Percentiles rank a stretch among this genome's conserved stretches.
These are phyloP conservation scores for Eueides isabella DNA, from an alignment of 1,140 invertebrate species.

Conservation along the genomic window DNA sequence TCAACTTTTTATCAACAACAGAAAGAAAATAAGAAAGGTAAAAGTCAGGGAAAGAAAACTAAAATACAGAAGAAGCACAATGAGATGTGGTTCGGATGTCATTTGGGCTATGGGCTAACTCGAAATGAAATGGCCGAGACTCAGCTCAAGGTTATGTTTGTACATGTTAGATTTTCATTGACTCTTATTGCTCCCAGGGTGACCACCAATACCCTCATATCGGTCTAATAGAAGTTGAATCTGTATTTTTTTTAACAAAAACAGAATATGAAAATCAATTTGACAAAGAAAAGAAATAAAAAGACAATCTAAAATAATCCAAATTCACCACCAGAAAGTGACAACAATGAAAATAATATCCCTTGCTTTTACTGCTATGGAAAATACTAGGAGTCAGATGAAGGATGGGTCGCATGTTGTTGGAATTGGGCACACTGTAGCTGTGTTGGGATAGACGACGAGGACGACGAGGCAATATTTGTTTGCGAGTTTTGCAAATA, in stretches of 20 bases:
- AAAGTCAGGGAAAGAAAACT: constrained; percentile 42
- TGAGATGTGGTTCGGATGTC: constrained; percentile 48
- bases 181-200: constrained; percentile 41
- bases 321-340: constrained; percentile 13
- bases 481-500: constrained; percentile 36
- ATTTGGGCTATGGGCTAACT: constrained; percentile 37
- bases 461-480: constrained; percentile 39
- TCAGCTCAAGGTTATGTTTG: constrained; percentile 37
- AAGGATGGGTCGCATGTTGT: constrained; percentile 43
- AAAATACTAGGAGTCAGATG: constrained; percentile 43
- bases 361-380: constrained; percentile 42
- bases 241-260: constrained; percentile 49
- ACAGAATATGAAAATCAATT: too few species aligned
- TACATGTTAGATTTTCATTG: constrained; percentile 45
- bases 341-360: constrained; percentile 32
- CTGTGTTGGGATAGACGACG: constrained; percentile 48
- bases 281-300: constrained; percentile 26
- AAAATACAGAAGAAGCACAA: constrained; percentile 47
- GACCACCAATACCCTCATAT: constrained; percentile 44
- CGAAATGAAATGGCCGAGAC: constrained; percentile 33
- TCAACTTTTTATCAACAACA: constrained; percentile 32
- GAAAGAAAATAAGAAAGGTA: constrained; percentile 29
- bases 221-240: constrained; percentile 46
- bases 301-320: constrained; percentile 17
- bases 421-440: constrained; percentile 51